Base-by-base conservation (phyloP, 2,888 invertebrate species). In the Linnaemya vulpina region DNA sequence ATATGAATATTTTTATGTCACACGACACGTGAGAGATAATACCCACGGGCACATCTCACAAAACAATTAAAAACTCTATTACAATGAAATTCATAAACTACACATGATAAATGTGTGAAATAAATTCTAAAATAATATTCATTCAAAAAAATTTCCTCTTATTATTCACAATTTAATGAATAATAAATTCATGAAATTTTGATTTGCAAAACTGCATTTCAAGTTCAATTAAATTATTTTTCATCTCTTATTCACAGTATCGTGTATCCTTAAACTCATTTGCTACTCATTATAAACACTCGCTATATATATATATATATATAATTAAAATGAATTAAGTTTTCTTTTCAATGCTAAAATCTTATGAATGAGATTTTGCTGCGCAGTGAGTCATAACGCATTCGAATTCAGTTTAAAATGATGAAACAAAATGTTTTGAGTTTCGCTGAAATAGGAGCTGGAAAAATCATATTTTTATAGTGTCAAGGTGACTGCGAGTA, bases 71-170 rank as follows among this genome's bases (percentile, higher is more conserved):
- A n/a, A n/a, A n/a, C n/a, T n/a, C n/a, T 38, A 7, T 11, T 11
- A 38, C 20, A 11, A 10, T 22, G 22, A 20, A 22, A 38, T 40
- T 17, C 9, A 40, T 62, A n/a, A 8, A 17, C 38, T 62, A 5
- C 20, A 25, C 22, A 49, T 68, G 38, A 68, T 68, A 22, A 68
- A 53, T 68, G 38, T 53, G 20, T 68, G 51, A 53, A 53, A 68
- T 68, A 38, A 53, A 53, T 53, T 55, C 4, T 15, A 55, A 55
- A n/a, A 46, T 30, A 65, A 30, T 65, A 65, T 65, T 30, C 4
- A 55, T 25, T 55, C 15, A 13, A 30, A 30, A 25, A 30, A 0
- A 7, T 13, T 25, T 55, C 30, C 43, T 46, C 20, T 38, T 38
- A 8, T 38, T 5, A 10, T n/a, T n/a, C n/a, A 46, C 22, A 22